These are phyloP conservation scores for Callinectes sapidus DNA, from an alignment of 2,888 invertebrate genomes.

Conservation along the genomic window DNA sequence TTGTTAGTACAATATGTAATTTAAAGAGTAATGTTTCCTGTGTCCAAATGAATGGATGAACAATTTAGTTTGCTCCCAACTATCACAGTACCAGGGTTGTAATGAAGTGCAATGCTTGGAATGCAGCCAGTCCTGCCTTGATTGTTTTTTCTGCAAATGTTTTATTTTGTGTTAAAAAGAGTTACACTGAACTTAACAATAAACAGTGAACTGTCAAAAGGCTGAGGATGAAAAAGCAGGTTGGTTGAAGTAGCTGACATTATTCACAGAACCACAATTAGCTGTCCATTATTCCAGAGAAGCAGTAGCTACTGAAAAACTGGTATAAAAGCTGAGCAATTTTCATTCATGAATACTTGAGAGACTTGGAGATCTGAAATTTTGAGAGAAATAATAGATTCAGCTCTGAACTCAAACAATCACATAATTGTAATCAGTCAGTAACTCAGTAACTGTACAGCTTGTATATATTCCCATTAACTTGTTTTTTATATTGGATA, in stretches of 20 bases:
- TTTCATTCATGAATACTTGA: not conserved
- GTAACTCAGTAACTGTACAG: not conserved
- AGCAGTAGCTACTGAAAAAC: not conserved
- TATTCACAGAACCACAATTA: not conserved
- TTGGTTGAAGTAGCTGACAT: not conserved
- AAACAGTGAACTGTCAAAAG: not conserved
- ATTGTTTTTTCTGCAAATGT: not conserved
- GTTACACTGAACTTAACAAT: not conserved
- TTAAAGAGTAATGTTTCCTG: not conserved
- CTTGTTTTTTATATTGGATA: not conserved
- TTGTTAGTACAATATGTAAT: too few species aligned
- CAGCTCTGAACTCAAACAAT: too few species aligned
- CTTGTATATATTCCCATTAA: not conserved
- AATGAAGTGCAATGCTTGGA: not conserved
- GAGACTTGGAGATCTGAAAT: not conserved
- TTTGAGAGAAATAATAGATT: not conserved
- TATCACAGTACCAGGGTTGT: not conserved
- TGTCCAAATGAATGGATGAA: not conserved
- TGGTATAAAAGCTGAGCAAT: not conserved
- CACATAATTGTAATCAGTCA: too few species aligned
- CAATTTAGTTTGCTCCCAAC: not conserved
- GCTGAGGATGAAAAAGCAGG: not conserved
- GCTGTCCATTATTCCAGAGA: not conserved
- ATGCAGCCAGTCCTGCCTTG: not conserved
- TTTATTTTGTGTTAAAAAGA: not conserved